Conservation (phyloP, 2,797 vertebrate genomes). For the Myotis pilosus region DNA sequence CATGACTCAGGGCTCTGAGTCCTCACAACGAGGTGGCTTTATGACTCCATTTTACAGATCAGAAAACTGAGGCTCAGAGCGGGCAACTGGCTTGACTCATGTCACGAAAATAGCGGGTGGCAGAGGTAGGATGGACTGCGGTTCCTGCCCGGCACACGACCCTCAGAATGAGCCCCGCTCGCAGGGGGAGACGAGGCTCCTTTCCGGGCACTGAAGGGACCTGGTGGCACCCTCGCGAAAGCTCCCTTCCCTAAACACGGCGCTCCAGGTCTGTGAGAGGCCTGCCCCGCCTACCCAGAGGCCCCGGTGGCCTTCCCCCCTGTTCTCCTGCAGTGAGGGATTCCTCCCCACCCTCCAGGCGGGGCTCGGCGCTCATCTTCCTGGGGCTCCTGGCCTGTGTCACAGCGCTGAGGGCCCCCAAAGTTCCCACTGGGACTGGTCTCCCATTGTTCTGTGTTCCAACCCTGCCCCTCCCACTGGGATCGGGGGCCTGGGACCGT, state of each 20-base stretch:
- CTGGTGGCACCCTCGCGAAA: neutral
- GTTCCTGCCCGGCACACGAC: neutral
- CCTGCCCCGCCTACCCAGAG: neutral
- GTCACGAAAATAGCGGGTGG: neutral
- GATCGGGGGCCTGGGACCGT: neutral
- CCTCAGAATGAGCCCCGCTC: neutral
- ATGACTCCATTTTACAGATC: neutral
- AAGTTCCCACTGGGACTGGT: rapidly evolving
- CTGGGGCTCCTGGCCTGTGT: neutral
- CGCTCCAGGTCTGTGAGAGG: neutral
- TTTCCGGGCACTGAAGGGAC: neutral
- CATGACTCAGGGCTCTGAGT: neutral
- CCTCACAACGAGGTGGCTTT: neutral
- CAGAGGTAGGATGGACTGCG: neutral
- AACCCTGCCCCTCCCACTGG: rapidly evolving
- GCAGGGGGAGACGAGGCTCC: neutral
- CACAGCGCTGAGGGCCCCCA: rapidly evolving
- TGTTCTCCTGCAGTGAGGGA: neutral
- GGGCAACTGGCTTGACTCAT: neutral
- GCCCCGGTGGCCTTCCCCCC: neutral
- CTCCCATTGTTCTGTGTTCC: neutral
- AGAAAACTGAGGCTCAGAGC: neutral
- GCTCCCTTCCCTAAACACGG: neutral
- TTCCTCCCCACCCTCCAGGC: neutral
- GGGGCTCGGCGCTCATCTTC: neutral